phyloP scores from a whole-genome alignment of 1,140 invertebrate species.

The Penaeus japonicus region DNA sequence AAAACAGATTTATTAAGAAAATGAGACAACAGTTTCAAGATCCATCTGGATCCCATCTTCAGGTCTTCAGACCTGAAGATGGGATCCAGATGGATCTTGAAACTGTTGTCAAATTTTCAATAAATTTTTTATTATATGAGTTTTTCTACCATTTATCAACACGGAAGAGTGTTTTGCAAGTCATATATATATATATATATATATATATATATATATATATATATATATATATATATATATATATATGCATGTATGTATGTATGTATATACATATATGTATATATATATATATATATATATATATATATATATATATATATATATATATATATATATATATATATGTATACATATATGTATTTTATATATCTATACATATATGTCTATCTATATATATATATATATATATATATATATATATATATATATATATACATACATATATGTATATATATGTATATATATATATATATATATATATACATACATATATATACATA shows the following conservation, averaged over 20 bases:
- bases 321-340: slow-evolving; percentile 7
- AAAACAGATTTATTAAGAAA: too few relatives aligned
- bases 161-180: too few relatives aligned
- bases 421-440: not conserved
- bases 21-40: too few relatives aligned
- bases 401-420: not conserved
- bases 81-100: too few relatives aligned
- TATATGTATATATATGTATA: not conserved
- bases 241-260: not conserved
- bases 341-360: not conserved
- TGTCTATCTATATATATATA: not conserved
- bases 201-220: not conserved
- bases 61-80: too few relatives aligned
- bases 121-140: too few relatives aligned
- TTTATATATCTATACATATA: not conserved
- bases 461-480: slow-evolving; percentile 5
- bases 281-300: not conserved
- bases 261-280: not conserved
- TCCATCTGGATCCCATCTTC: too few relatives aligned
- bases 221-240: not conserved
- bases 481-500: not conserved
- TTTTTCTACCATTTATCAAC: too few relatives aligned
- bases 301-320: not conserved
- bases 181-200: not conserved
- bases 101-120: too few relatives aligned